Evolutionary conservation across 1,140 invertebrate genomes (phyloP).

Genomic region (Drosophila trapezifrons): DNA sequence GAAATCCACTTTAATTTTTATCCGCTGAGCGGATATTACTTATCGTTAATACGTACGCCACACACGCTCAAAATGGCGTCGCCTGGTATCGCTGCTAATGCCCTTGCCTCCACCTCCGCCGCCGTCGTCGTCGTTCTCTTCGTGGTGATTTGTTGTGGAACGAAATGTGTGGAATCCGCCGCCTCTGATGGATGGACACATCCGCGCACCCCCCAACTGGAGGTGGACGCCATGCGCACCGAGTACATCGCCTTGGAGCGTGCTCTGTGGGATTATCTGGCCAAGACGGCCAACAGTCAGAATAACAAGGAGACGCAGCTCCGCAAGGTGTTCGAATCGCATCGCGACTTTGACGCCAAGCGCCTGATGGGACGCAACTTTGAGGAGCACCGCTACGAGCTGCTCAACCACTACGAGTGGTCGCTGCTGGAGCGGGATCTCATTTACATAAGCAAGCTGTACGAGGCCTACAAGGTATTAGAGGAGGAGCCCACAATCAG

Average conservation of each 20-base stretch:
- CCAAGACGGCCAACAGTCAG: conserved; percentile 54
- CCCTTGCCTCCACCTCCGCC: background rate
- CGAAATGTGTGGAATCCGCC: background rate
- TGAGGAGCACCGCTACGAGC: conserved; percentile 54
- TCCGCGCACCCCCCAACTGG: conserved; percentile 23
- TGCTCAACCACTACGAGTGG: conserved; percentile 80
- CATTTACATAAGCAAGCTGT: conserved; percentile 63
- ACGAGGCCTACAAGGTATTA: conserved; percentile 68
- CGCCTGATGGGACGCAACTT: conserved; percentile 48
- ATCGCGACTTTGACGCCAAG: conserved; percentile 59
- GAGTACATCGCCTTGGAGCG: conserved; percentile 85
- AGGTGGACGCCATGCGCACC: conserved; percentile 86
- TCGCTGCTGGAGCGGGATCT: conserved; percentile 70
- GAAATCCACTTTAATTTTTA: conserved; percentile 14
- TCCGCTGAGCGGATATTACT: conserved; percentile 23
- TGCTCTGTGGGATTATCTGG: conserved; percentile 71
- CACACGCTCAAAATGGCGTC: conserved; percentile 20
- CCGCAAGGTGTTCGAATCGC: conserved; percentile 72
- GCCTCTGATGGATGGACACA: conserved; percentile 13
- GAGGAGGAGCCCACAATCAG: no score
- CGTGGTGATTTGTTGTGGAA: conserved; percentile 23
- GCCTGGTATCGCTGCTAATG: conserved; percentile 20
- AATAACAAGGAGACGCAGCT: conserved; percentile 70
- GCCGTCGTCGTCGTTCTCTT: conserved; percentile 4
- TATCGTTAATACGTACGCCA: conserved; percentile 6